A percentile compares a stretch with the other conserved stretches of the same genome.
These are phyloP conservation scores for Agriotes lineatus DNA, from an alignment of 2,888 invertebrate species.

Conservation along the genomic window DNA sequence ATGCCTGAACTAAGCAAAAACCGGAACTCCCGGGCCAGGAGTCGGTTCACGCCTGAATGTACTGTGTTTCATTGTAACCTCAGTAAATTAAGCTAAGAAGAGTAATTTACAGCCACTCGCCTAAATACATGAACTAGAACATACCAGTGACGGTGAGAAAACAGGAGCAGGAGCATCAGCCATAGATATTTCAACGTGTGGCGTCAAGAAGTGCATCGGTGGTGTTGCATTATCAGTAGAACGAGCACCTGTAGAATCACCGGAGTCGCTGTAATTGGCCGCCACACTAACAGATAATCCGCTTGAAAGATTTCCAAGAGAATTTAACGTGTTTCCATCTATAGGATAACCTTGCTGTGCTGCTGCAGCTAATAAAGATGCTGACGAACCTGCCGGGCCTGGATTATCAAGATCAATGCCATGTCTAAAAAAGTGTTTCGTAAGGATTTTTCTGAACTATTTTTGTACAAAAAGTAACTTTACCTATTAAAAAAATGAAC, in stretches of 20 bases:
- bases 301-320: slow-evolving; percentile 72
- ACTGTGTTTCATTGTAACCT: too few relatives aligned
- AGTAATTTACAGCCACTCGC: too few relatives aligned
- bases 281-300: slow-evolving; percentile 68
- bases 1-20: too few relatives aligned
- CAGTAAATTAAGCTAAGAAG: too few relatives aligned
- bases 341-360: slow-evolving; percentile 68
- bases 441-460: too few relatives aligned
- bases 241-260: slow-evolving; percentile 83
- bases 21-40: too few relatives aligned
- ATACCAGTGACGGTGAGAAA: slow-evolving; percentile 71
- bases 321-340: slow-evolving; percentile 68
- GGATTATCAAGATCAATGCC: slow-evolving; percentile 93
- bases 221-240: slow-evolving; percentile 90
- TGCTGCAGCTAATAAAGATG: slow-evolving; percentile 76
- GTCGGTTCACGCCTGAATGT: too few relatives aligned
- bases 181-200: slow-evolving; percentile 92
- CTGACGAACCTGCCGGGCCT: slow-evolving; percentile 83
- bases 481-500: slow-evolving; percentile 91
- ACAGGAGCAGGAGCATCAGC: slow-evolving; percentile 81
- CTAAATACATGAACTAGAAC: neutral
- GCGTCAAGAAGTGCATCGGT: slow-evolving; percentile 91
- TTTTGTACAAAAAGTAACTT: too few relatives aligned
- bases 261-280: slow-evolving; percentile 82
- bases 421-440: slow-evolving; percentile 74